These are phyloP conservation scores for Bergia sp. DNA, from an alignment of 92 coral and sea anemone species.

Conservation along the genomic window DNA sequence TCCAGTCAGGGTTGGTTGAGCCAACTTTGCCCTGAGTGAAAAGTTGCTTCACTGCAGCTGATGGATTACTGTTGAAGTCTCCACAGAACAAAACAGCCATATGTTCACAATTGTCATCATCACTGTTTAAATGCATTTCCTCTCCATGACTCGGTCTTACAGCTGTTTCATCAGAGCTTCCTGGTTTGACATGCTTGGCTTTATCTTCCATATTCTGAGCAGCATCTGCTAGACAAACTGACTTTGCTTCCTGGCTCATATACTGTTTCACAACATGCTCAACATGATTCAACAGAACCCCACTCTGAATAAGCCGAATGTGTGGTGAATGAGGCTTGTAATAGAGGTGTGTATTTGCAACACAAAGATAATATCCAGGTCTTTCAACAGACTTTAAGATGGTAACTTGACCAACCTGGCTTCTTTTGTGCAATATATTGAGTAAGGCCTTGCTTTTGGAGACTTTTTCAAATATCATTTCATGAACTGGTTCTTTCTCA, in stretches of 20 bases:
- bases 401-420: conserved; percentile 76
- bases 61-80: conserved; percentile 90
- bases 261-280: conserved; percentile 60
- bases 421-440: conserved; percentile 68
- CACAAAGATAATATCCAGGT: conserved; percentile 62
- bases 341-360: conserved; percentile 90
- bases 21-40: conserved; percentile 64
- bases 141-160: neutral
- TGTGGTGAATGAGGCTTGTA: conserved; percentile 86
- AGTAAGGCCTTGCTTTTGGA: conserved; percentile 67
- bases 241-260: neutral
- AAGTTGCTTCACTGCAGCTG: conserved; percentile 71
- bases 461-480: conserved; percentile 66
- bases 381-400: conserved; percentile 57
- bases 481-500: conserved; percentile 62
- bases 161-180: neutral
- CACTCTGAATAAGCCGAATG: conserved; percentile 81
- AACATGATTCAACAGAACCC: conserved; percentile 69
- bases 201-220: neutral
- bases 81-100: conserved; percentile 90
- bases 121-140: neutral
- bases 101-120: conserved; percentile 1
- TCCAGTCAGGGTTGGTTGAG: conserved; percentile 82
- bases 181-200: neutral
- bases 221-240: neutral